These are phyloP conservation scores for Drosophila eohydei DNA, from an alignment of 2,888 invertebrate genomes.

Conservation along the genomic window DNA sequence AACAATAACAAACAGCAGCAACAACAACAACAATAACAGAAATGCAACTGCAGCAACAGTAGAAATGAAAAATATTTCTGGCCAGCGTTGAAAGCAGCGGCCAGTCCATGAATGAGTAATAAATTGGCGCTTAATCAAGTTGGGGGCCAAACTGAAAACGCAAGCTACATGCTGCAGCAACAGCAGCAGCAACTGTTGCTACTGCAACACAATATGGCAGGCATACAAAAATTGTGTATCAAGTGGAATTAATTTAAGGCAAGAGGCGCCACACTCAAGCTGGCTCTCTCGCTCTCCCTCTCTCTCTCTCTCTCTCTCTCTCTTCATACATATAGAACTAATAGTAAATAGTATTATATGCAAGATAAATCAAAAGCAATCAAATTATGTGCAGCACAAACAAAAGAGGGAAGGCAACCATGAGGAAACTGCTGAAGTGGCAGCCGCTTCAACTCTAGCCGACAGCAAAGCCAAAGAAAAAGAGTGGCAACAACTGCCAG, in stretches of 20 bases:
- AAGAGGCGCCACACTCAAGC: conserved; percentile 39
- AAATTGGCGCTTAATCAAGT: conserved; percentile 78
- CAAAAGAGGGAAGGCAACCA: conserved; percentile 42
- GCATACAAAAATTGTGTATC: conserved; percentile 55
- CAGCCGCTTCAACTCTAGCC: conserved; percentile 39
- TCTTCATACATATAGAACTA: not conserved
- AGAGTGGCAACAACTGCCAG: conserved; percentile 53
- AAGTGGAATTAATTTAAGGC: conserved; percentile 71
- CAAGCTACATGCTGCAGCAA: conserved; percentile 30
- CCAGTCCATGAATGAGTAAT: conserved; percentile 68
- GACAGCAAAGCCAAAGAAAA: conserved; percentile 29
- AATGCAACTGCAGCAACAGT: conserved; percentile 6
- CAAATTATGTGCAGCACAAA: conserved; percentile 75
- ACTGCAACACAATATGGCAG: conserved; percentile 45
- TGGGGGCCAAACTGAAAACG: conserved; percentile 48
- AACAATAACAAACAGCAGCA: conserved; percentile 4
- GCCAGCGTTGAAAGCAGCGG: conserved; percentile 68
- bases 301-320: not conserved
- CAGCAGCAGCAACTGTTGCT: conserved; percentile 34
- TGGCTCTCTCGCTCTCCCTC: not conserved
- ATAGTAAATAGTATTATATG: conserved; percentile 29
- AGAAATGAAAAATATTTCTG: conserved; percentile 72
- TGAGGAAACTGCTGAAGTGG: conserved; percentile 53
- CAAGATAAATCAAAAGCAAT: conserved; percentile 80
- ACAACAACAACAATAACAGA: not conserved